Evolutionary conservation across 2,888 invertebrate genomes (phyloP), one percentile per base, ranked within the genome.

Genomic region (Anaspis maculata): DNA sequence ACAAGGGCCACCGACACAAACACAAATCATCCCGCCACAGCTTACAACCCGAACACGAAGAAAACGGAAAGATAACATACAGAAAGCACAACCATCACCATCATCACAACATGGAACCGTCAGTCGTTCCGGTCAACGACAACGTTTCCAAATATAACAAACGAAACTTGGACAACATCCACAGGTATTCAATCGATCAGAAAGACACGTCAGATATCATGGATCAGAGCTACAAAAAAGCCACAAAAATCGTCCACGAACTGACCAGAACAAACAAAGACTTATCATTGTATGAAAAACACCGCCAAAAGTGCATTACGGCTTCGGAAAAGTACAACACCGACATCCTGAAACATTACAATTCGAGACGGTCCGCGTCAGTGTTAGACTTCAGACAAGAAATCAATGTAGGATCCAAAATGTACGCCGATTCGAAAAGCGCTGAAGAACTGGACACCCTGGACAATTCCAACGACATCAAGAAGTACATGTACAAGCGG

Each of bases 311-410:
- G 44, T 65, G 63, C 39, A 51, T 64, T 21, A 58, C 59, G 3
- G 61, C 64, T 7, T 62, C 62, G 0, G 64, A 65, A 34, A 63
- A 64, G 45, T 66, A 64, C 44, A 61, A 61, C 35, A 48, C 55
- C 0, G 62, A 66, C 30, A 47, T 64, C 25, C 31, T 65, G 30
- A 57, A 56, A 39, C 64, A 64, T 44, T 64, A 75, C 51, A 75
- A 75, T 50, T 56, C 61, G 1, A 43, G 71, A 67, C 62, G 76
- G 70, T 71, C 76, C 61, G 66, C 69, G 61, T 62, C 75, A 4
- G 62, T 66, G 60, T 52, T 76, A 44, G 76, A 76, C 52, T 73
- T 72, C 49, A 71, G 73, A 23, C 60, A 72, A 1, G 61, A 62
- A 44, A 19, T 62, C 4, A 63, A 60, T 31, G 53, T 61, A 10